Evolutionary conservation across 2,797 vertebrate species (phyloP).

Genomic region (Malacoctenus gilli): DNA sequence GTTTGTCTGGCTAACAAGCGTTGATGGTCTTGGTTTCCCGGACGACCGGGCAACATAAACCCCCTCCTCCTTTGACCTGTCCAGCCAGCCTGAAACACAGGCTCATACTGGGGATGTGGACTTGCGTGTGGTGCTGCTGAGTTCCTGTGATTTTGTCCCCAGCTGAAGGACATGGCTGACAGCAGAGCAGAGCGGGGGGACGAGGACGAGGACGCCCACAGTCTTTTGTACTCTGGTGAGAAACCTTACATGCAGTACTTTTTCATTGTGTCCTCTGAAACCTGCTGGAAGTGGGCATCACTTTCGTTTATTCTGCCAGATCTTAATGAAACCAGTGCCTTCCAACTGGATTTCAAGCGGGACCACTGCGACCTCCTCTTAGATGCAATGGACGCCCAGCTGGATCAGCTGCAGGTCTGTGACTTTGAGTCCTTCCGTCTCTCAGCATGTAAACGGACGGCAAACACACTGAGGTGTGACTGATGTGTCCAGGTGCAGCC

Average conservation of each 20-base stretch:
- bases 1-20: slow-evolving; percentile 38
- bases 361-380: slow-evolving; percentile 72
- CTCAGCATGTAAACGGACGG: too few species aligned
- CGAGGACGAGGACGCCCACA: slow-evolving; percentile 55
- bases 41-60: slow-evolving; percentile 68
- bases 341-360: slow-evolving; percentile 7
- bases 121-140: too few species aligned
- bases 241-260: not conserved
- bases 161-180: slow-evolving; percentile 62
- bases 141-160: slow-evolving; percentile 28
- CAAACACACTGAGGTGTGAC: not conserved
- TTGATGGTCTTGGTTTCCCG: slow-evolving; percentile 64
- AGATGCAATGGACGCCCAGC: slow-evolving; percentile 70
- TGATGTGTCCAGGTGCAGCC: slow-evolving; percentile 57
- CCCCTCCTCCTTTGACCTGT: slow-evolving; percentile 9
- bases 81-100: slow-evolving; percentile 26
- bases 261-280: too few species aligned
- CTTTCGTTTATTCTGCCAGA: slow-evolving; percentile 54
- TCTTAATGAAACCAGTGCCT: slow-evolving; percentile 18
- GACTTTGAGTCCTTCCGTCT: not conserved
- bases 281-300: too few species aligned
- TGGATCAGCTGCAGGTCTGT: slow-evolving; percentile 75
- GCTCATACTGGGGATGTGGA: slow-evolving; percentile 1
- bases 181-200: slow-evolving; percentile 19
- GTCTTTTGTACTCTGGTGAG: slow-evolving; percentile 67